phyloP scores from a whole-genome alignment of 2,888 invertebrate genomes.

The Busseola fusca region DNA sequence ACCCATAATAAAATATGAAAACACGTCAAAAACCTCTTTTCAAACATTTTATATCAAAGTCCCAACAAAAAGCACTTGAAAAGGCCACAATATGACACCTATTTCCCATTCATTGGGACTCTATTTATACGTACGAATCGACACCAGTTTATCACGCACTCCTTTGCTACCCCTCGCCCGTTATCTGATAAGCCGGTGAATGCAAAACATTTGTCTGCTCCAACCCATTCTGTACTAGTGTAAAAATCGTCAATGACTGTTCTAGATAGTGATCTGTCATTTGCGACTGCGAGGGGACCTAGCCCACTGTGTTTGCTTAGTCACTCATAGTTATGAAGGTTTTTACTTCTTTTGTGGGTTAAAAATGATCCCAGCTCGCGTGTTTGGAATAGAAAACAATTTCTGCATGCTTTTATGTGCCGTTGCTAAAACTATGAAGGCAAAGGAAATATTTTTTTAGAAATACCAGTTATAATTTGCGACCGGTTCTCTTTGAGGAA shows the following conservation, averaged over 20 bases:
- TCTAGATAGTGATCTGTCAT: conserved; percentile 86
- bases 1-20: conserved; percentile 41
- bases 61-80: conserved; percentile 69
- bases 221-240: conserved; percentile 85
- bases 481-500: conserved; percentile 21
- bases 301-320: conserved; percentile 68
- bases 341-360: conserved; percentile 47
- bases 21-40: conserved; percentile 47
- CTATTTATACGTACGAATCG: conserved; percentile 85
- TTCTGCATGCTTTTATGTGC: conserved; percentile 7
- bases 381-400: conserved; percentile 29
- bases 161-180: conserved; percentile 82
- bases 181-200: conserved; percentile 87
- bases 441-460: conserved; percentile 14
- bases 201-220: conserved; percentile 85
- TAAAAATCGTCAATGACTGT: conserved; percentile 87
- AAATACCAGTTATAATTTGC: conserved; percentile 28
- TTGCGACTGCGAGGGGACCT: conserved; percentile 73
- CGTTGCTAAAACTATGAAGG: conserved; percentile 4
- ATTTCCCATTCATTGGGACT: conserved; percentile 84
- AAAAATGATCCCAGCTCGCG: conserved; percentile 37
- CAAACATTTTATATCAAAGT: conserved; percentile 52
- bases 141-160: conserved; percentile 83
- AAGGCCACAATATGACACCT: conserved; percentile 77
- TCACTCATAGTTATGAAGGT: conserved; percentile 49